Percentiles rank a stretch among this genome's conserved stretches.
phyloP scores from a whole-genome alignment of 2,797 vertebrate species.

The Cetoscarus ocellatus region DNA sequence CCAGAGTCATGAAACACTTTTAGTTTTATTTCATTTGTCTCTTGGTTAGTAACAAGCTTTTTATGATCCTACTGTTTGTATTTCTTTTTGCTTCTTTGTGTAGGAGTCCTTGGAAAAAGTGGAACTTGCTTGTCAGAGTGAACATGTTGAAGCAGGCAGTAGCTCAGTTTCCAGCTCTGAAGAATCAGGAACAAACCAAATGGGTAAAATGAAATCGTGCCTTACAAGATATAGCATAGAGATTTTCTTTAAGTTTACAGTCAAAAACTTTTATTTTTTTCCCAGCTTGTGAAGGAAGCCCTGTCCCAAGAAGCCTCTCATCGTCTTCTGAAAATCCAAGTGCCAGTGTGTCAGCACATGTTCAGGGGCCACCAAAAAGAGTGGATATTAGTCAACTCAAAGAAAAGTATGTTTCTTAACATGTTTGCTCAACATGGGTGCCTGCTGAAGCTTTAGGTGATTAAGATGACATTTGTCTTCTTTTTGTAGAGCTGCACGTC shows the following conservation, averaged over 20 bases:
- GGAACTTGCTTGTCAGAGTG: background rate
- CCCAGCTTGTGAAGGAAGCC: constrained; percentile 17
- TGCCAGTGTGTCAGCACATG: background rate
- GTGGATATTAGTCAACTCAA: background rate
- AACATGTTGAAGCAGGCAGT: background rate
- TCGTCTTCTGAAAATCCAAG: constrained; percentile 9
- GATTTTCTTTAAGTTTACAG: background rate
- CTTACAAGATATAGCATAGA: background rate
- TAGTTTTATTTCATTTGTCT: no score
- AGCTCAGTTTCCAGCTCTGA: background rate
- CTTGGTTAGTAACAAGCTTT: no score
- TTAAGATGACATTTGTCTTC: background rate
- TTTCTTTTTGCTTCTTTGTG: background rate
- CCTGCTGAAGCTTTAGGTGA: background rate
- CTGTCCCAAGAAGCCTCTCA: background rate
- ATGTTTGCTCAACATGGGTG: background rate
- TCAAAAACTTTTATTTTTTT: background rate
- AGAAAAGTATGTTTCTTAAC: constrained; percentile 41
- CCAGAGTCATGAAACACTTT: no score
- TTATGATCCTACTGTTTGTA: background rate
- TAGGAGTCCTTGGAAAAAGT: constrained; percentile 10
- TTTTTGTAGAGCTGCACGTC: constrained; percentile 13
- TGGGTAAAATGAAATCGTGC: background rate
- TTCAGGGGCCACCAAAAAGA: background rate
- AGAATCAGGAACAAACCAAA: background rate